phyloP scores from a whole-genome alignment of 2,888 invertebrate genomes.

The Metopia argyrocephala region DNA sequence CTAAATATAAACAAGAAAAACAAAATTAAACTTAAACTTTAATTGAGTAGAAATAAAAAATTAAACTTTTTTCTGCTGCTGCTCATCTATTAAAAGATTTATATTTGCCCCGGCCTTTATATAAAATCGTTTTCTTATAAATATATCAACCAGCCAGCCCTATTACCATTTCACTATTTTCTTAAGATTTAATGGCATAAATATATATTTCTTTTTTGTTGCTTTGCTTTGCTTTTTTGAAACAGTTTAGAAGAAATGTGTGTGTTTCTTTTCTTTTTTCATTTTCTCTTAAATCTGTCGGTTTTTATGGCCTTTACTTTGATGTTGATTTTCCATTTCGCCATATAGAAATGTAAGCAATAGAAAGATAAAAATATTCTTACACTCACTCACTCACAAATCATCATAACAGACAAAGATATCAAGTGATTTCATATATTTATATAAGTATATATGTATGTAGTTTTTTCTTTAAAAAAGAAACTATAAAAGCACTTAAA shows the following conservation, averaged over 20 bases:
- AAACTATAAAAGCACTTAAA: slow-evolving; percentile 23
- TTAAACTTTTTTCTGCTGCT: not conserved
- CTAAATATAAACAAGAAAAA: not conserved
- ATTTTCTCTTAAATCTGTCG: slow-evolving; percentile 23
- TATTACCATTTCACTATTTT: slow-evolving; percentile 37
- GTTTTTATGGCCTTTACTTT: slow-evolving; percentile 30
- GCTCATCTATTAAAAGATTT: slow-evolving; percentile 32
- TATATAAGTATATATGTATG: too few relatives aligned
- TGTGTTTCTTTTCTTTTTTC: not conserved
- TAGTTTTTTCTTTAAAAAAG: slow-evolving; percentile 1
- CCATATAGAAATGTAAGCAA: not conserved
- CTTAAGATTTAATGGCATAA: slow-evolving; percentile 26
- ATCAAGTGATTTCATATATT: slow-evolving; percentile 52
- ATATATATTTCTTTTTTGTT: not conserved
- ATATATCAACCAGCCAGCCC: not conserved
- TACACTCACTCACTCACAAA: slow-evolving; percentile 43
- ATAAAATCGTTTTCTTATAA: slow-evolving; percentile 9
- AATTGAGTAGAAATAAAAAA: slow-evolving; percentile 52
- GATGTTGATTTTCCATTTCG: slow-evolving; percentile 39
- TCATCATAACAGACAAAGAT: slow-evolving; percentile 56
- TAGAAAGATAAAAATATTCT: slow-evolving; percentile 17
- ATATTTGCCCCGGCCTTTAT: slow-evolving; percentile 7
- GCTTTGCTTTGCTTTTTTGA: not conserved
- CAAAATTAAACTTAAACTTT: slow-evolving; percentile 25
- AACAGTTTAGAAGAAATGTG: slow-evolving; percentile 12